phyloP scores from a whole-genome alignment of 2,888 invertebrate genomes.

The Heliconius charithonia region DNA sequence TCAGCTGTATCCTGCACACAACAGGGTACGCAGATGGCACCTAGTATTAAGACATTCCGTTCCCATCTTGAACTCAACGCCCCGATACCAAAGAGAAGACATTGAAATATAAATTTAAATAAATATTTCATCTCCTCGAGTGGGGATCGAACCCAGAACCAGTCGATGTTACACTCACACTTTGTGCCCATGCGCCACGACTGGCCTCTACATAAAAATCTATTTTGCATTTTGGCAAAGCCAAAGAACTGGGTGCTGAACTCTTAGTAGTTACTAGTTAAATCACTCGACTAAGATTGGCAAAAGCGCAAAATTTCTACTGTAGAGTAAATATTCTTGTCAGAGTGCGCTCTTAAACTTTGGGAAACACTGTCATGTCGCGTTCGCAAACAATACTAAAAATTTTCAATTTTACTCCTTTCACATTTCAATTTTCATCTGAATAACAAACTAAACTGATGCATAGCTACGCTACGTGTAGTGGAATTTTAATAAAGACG shows the following conservation, averaged over 20 bases:
- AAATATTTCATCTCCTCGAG: too few relatives aligned
- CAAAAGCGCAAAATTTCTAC: neutral
- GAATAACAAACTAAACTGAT: neutral
- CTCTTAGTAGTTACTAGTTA: neutral
- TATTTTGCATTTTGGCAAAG: neutral
- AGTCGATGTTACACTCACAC: too few relatives aligned
- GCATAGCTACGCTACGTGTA: neutral
- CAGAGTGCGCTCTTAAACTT: neutral
- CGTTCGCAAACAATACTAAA: neutral
- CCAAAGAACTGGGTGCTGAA: neutral
- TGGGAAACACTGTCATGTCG: conserved; percentile 2
- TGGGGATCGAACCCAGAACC: too few relatives aligned
- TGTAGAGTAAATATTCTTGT: conserved; percentile 2
- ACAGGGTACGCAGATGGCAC: too few relatives aligned
- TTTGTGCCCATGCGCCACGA: too few relatives aligned
- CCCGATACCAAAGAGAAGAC: too few relatives aligned
- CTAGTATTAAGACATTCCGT: too few relatives aligned
- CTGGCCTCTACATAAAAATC: neutral
- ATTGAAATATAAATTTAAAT: too few relatives aligned
- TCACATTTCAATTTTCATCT: neutral
- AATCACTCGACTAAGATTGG: neutral
- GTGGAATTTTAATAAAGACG: neutral
- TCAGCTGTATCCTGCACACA: too few relatives aligned
- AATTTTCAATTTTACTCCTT: neutral
- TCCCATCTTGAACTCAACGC: too few relatives aligned